These are phyloP conservation scores for Trissolcus brochymenae DNA, from an alignment of 2,888 invertebrate species.

Conservation along the genomic window DNA sequence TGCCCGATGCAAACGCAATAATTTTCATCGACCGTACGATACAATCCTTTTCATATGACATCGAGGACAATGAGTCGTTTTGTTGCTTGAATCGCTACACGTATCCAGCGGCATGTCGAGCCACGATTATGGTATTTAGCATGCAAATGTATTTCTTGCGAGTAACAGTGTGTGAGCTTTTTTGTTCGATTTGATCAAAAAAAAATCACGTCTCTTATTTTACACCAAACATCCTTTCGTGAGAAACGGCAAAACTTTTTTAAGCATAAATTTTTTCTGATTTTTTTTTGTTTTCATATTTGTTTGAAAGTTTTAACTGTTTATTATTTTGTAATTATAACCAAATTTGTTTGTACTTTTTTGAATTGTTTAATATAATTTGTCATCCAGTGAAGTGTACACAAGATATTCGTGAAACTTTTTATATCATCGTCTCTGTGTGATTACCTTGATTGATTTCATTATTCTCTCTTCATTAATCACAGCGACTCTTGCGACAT, in stretches of 20 bases:
- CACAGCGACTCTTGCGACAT: constrained; percentile 4
- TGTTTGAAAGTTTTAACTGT: no score
- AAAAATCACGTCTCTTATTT: not conserved
- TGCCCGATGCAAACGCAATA: constrained; percentile 45
- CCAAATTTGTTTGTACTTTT: no score
- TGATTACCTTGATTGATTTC: no score
- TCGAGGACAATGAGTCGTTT: constrained; percentile 50
- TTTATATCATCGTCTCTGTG: no score
- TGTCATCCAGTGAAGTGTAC: no score
- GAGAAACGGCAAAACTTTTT: not conserved
- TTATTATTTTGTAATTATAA: no score
- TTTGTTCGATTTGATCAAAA: not conserved
- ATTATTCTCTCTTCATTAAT: not conserved
- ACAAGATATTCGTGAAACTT: no score
- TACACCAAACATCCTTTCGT: not conserved
- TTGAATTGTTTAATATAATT: no score
- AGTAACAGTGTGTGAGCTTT: not conserved
- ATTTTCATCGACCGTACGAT: constrained; percentile 38
- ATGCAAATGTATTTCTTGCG: constrained; percentile 43
- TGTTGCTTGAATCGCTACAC: constrained; percentile 43
- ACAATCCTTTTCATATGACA: constrained; percentile 48
- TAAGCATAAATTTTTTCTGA: no score
- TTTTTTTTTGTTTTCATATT: no score
- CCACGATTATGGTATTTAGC: constrained; percentile 47
- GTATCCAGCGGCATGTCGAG: constrained; percentile 41